Evolutionary conservation across 2,888 invertebrate genomes (phyloP).

Genomic region (Drosophila melanosoma): DNA sequence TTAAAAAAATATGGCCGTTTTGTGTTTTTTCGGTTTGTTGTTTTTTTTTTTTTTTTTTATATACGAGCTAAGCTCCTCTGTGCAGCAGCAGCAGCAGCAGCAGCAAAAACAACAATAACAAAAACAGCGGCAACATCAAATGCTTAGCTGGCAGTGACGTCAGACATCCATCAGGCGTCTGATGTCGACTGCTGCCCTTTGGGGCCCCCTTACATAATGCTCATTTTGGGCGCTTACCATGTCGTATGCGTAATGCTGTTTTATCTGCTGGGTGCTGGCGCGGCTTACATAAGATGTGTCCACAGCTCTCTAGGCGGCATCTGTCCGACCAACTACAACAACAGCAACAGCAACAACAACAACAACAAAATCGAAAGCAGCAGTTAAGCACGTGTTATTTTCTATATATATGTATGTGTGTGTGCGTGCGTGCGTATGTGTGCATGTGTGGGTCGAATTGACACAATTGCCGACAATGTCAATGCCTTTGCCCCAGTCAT

Average conservation of each 20-base stretch:
- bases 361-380: conserved; percentile 14
- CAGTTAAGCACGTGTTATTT: conserved; percentile 45
- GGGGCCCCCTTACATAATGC: conserved; percentile 40
- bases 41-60: conserved; percentile 15
- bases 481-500: conserved; percentile 65
- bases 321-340: conserved; percentile 25
- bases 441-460: conserved; percentile 45
- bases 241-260: conserved; percentile 62
- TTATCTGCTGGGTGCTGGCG: conserved; percentile 10
- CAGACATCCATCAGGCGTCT: conserved; percentile 35
- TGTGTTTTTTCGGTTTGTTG: conserved; percentile 11
- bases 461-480: conserved; percentile 78
- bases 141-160: conserved; percentile 39
- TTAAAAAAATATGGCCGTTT: conserved; percentile 69
- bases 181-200: neutral
- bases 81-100: conserved; percentile 23
- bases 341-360: conserved; percentile 7
- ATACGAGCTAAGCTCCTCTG: conserved; percentile 20
- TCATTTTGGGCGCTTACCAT: conserved; percentile 35
- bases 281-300: conserved; percentile 57
- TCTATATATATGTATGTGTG: neutral
- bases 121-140: conserved; percentile 3
- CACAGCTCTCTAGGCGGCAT: conserved; percentile 37
- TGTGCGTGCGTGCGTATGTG: conserved; percentile 2
- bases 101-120: conserved; percentile 5